Percentiles rank a stretch among this genome's conserved stretches.
These are phyloP conservation scores for Pectinophora gossypiella DNA, from an alignment of 1,140 invertebrate species.

Conservation along the genomic window DNA sequence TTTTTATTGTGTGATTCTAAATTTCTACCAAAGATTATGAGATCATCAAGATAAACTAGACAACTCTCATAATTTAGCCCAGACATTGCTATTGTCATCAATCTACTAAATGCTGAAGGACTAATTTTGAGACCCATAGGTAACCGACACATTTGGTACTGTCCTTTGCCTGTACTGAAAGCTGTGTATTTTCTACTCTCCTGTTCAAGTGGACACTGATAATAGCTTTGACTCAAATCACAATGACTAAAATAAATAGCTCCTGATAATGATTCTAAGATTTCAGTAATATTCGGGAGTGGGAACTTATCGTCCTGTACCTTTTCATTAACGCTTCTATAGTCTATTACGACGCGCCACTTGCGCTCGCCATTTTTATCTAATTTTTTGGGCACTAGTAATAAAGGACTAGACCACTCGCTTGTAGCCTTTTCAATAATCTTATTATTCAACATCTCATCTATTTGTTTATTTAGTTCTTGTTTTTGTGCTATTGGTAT, in stretches of 20 bases:
- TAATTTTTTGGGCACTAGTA: constrained; percentile 19
- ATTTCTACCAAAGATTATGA: no score
- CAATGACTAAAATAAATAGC: constrained; percentile 23
- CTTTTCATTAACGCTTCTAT: constrained; percentile 18
- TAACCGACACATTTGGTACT: constrained; percentile 23
- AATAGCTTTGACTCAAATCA: constrained; percentile 51
- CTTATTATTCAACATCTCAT: constrained; percentile 3
- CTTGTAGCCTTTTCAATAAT: constrained; percentile 1
- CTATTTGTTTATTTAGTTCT: constrained; percentile 9
- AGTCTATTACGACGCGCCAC: constrained; percentile 12
- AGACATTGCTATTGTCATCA: constrained; percentile 26
- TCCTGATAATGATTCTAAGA: constrained; percentile 22
- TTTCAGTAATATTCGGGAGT: constrained; percentile 13
- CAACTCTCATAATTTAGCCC: constrained; percentile 25
- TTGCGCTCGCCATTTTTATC: constrained; percentile 6
- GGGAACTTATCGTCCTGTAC: constrained; percentile 10
- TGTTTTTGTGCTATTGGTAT: constrained; percentile 2
- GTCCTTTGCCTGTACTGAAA: constrained; percentile 31
- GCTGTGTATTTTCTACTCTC: constrained; percentile 40
- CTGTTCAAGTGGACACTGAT: constrained; percentile 51
- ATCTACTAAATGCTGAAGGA: constrained; percentile 22
- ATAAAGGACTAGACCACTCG: constrained; percentile 16
- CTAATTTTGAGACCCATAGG: constrained; percentile 30
- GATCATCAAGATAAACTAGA: constrained; percentile 7
- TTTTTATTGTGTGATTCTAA: no score